phyloP scores from a whole-genome alignment of 2,888 invertebrate genomes.

The Machimus atricapillus region DNA sequence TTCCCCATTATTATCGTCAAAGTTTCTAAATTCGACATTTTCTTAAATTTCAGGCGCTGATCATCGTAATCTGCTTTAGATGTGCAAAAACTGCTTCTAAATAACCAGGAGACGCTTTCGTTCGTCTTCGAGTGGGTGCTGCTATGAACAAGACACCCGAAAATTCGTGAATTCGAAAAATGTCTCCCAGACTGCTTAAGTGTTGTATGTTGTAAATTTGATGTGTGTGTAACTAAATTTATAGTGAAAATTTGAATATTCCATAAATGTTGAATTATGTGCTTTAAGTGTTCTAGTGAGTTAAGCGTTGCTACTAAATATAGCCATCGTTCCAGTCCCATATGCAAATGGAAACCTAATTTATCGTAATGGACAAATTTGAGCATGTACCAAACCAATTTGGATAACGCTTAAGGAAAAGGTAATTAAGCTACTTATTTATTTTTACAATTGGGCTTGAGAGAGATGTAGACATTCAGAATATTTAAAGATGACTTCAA shows the following conservation, averaged over 20 bases:
- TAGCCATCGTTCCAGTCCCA: not conserved
- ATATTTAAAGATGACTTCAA: not conserved
- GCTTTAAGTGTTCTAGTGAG: conserved; percentile 36
- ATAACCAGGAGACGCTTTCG: not conserved
- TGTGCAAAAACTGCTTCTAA: not conserved
- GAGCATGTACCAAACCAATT: conserved; percentile 43
- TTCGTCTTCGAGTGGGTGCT: not conserved
- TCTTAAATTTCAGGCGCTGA: not conserved
- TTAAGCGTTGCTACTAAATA: conserved; percentile 5
- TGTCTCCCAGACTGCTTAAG: not conserved
- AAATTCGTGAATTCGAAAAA: not conserved
- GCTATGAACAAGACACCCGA: not conserved
- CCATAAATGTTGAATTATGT: conserved; percentile 26
- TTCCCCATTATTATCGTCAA: too few species aligned
- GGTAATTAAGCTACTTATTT: conserved; percentile 8
- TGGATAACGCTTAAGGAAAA: conserved; percentile 49
- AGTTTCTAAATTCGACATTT: not conserved
- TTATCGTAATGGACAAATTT: conserved; percentile 46
- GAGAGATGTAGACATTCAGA: not conserved
- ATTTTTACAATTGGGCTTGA: not conserved
- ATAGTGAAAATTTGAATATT: not conserved
- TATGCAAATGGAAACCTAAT: conserved; percentile 35
- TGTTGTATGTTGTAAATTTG: not conserved
- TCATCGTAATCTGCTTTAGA: not conserved
- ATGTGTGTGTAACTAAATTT: conserved; percentile 1